Conservation (phyloP, 64 coral and sea anemone species). For the Exaiptasia diaphana region DNA sequence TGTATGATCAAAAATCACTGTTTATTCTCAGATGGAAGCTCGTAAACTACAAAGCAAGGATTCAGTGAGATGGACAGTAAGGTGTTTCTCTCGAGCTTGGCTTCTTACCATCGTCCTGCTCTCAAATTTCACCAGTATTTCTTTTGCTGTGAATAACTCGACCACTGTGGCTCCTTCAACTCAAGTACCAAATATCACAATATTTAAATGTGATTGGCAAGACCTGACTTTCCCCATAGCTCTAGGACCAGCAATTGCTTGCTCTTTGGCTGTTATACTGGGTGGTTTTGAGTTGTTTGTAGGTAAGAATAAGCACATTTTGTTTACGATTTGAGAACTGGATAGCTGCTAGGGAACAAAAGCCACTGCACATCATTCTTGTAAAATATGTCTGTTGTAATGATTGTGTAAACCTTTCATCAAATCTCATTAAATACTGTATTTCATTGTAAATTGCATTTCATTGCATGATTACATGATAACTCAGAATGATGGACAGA, state of each 20-base stretch:
- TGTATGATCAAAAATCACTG: too few relatives aligned
- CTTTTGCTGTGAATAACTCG: neutral
- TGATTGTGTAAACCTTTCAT: too few relatives aligned
- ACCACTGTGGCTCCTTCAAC: neutral
- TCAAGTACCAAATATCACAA: neutral
- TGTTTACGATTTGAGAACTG: neutral
- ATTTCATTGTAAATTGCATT: too few relatives aligned
- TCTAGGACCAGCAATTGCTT: slow-evolving; percentile 71
- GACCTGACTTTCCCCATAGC: slow-evolving; percentile 73
- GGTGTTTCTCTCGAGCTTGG: neutral
- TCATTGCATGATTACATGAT: too few relatives aligned
- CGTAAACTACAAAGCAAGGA: too few relatives aligned
- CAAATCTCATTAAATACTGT: too few relatives aligned
- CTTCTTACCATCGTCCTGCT: neutral
- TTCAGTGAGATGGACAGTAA: too few relatives aligned
- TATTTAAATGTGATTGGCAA: slow-evolving; percentile 71
- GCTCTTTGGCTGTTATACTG: slow-evolving; percentile 41
- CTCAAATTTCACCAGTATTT: neutral
- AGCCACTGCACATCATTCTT: neutral
- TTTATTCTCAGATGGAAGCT: too few relatives aligned
- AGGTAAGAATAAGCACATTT: slow-evolving; percentile 38
- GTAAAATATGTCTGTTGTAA: too few relatives aligned
- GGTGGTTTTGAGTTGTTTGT: slow-evolving; percentile 75
- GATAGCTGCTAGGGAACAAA: neutral
- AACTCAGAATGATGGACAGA: too few relatives aligned